These are phyloP conservation scores for Myocastor coypus DNA, from an alignment of 2,113 vertebrate genomes.

Conservation along the genomic window DNA sequence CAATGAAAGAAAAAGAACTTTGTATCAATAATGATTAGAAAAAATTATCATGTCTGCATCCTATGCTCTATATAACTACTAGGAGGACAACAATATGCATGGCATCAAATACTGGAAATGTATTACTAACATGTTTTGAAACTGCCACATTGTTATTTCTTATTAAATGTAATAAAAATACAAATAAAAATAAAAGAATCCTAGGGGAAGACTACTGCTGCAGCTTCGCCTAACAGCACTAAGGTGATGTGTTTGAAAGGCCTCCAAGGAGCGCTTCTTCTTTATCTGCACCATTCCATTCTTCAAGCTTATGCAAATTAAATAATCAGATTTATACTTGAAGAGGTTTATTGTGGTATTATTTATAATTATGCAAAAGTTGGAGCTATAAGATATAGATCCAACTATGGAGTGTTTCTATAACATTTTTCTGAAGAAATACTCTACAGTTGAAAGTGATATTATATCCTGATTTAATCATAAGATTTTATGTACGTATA, in stretches of 20 bases:
- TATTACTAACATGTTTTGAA: too few relatives aligned
- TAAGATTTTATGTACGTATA: too few relatives aligned
- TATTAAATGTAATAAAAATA: too few relatives aligned
- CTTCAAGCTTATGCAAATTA: not conserved
- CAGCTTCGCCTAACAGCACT: not conserved
- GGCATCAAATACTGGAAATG: too few relatives aligned
- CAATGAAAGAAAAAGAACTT: too few relatives aligned
- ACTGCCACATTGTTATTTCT: too few relatives aligned
- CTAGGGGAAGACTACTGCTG: not conserved
- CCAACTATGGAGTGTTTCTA: not conserved
- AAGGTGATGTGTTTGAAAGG: not conserved
- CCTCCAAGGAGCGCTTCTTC: not conserved
- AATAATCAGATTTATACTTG: not conserved
- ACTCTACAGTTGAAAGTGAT: not conserved
- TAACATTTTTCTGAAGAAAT: not conserved
- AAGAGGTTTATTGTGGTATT: not conserved
- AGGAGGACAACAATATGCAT: too few relatives aligned
- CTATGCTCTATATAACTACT: too few relatives aligned
- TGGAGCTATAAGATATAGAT: not conserved
- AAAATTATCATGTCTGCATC: too few relatives aligned
- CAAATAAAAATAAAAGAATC: not conserved
- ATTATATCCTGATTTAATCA: not conserved
- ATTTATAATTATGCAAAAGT: constrained; percentile 9
- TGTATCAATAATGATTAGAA: too few relatives aligned
- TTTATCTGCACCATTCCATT: not conserved